Evolutionary conservation across 2,797 vertebrate species (phyloP).

Genomic region (Pygocentrus nattereri): DNA sequence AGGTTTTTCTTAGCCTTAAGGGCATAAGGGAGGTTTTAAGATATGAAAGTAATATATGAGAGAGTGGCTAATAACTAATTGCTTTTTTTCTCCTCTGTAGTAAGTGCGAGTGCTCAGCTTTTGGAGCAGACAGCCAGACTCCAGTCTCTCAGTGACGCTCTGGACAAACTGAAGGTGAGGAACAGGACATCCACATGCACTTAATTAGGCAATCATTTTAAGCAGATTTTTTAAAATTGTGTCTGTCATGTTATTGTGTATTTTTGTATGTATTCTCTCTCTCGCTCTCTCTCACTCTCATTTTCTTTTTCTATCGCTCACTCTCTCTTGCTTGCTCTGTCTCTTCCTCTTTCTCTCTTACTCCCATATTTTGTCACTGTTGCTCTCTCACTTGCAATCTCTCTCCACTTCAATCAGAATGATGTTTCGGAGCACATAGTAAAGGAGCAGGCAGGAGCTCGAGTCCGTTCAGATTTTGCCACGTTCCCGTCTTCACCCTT

Average conservation of each 20-base stretch:
- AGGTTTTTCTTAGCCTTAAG: too few species aligned
- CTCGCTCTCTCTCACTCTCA: background rate
- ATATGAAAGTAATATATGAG: too few species aligned
- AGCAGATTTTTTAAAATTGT: background rate
- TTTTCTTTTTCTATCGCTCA: background rate
- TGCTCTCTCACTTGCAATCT: too few species aligned
- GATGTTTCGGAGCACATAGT: conserved; percentile 88
- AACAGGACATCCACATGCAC: background rate
- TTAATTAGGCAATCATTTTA: too few species aligned
- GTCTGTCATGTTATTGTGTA: background rate
- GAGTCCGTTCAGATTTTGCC: conserved; percentile 84
- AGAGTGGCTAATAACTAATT: too few species aligned
- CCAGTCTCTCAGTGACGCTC: conserved; percentile 82
- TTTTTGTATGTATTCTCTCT: background rate
- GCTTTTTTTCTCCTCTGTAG: conserved; percentile 54
- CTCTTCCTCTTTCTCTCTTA: background rate
- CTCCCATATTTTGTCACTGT: too few species aligned
- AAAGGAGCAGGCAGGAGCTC: conserved; percentile 82
- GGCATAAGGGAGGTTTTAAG: too few species aligned
- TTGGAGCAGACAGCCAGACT: conserved; percentile 89
- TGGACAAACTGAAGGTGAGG: conserved; percentile 89
- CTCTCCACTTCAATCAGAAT: conserved; percentile 72
- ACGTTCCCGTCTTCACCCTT: conserved; percentile 87
- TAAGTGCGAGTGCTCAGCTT: conserved; percentile 86
- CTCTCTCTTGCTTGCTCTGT: too few species aligned